These are phyloP conservation scores for Drosophila arawakana DNA, from an alignment of 1,140 invertebrate species.

Conservation along the genomic window DNA sequence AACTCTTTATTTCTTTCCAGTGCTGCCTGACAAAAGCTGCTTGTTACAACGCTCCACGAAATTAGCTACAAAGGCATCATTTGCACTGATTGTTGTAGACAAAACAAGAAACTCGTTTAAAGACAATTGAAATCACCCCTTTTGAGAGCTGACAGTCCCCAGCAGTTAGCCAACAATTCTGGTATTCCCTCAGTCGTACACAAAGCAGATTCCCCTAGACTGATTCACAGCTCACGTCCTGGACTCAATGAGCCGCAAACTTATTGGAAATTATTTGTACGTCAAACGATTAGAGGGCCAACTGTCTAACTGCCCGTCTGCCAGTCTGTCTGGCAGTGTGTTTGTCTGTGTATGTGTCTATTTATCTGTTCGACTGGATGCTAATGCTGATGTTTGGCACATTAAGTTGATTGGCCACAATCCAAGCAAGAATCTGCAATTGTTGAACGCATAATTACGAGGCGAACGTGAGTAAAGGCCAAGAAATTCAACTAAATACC, in stretches of 20 bases:
- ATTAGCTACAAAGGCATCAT: slow-evolving; percentile 47
- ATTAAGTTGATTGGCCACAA: slow-evolving; percentile 77
- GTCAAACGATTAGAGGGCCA: slow-evolving; percentile 65
- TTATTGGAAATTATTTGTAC: slow-evolving; percentile 81
- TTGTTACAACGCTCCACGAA: neutral
- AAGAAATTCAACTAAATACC: slow-evolving; percentile 65
- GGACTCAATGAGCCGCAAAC: slow-evolving; percentile 76
- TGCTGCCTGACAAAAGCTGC: neutral
- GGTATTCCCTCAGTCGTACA: slow-evolving; percentile 6
- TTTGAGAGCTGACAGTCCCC: neutral
- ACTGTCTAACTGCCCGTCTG: neutral
- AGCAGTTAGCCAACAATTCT: slow-evolving; percentile 17
- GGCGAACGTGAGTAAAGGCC: slow-evolving; percentile 61
- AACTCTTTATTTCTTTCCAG: too few relatives aligned
- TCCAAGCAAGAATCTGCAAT: slow-evolving; percentile 62
- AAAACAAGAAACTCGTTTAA: slow-evolving; percentile 16
- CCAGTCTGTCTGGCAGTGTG: slow-evolving; percentile 2
- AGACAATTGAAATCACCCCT: slow-evolving; percentile 7
- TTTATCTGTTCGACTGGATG: slow-evolving; percentile 52
- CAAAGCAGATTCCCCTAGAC: slow-evolving; percentile 1
- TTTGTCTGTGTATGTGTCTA: slow-evolving; percentile 6
- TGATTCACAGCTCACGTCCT: slow-evolving; percentile 52
- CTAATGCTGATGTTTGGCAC: slow-evolving; percentile 76
- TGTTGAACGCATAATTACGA: slow-evolving; percentile 74
- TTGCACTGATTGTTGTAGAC: slow-evolving; percentile 51